A percentile compares a stretch with the other conserved stretches of the same genome.
Conservation (phyloP, 1,140 invertebrate species). For the Zaprionus davidi region DNA sequence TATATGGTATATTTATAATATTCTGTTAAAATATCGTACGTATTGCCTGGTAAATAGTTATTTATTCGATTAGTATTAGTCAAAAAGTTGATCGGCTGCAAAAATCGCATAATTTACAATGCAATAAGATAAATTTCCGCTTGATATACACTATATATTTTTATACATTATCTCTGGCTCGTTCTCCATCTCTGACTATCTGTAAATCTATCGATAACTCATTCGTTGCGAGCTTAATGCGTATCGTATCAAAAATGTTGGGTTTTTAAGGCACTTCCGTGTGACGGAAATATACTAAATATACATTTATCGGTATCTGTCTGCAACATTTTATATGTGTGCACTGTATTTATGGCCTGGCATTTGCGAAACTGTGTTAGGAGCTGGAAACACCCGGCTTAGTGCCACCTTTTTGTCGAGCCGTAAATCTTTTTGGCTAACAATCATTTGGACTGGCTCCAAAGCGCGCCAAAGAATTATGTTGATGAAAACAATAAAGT, state of each 20-base stretch:
- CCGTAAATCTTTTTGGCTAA: conserved; percentile 70
- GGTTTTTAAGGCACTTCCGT: conserved; percentile 83
- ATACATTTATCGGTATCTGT: conserved; percentile 55
- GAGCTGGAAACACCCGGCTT: conserved; percentile 59
- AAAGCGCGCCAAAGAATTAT: conserved; percentile 73
- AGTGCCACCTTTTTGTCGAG: conserved; percentile 58
- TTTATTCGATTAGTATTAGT: conserved; percentile 65
- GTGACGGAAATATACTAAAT: conserved; percentile 84
- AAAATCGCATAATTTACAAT: conserved; percentile 78
- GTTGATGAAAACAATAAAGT: conserved; percentile 77
- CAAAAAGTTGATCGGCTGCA: conserved; percentile 74
- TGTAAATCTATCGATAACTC: conserved; percentile 41
- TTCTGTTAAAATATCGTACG: conserved; percentile 68
- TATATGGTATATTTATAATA: conserved; percentile 21
- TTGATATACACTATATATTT: conserved; percentile 21
- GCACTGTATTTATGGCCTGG: conserved; percentile 47
- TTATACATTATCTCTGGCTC: conserved; percentile 23
- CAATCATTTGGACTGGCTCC: conserved; percentile 73
- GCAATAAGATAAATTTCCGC: conserved; percentile 46
- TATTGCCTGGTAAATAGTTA: conserved; percentile 71
- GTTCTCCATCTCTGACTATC: not conserved
- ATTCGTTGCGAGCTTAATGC: conserved; percentile 37
- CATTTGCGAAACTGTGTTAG: conserved; percentile 49
- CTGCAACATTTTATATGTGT: conserved; percentile 39
- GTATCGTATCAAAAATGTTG: conserved; percentile 72